Percentiles rank a stretch among this genome's conserved stretches.
Evolutionary conservation across 2,888 invertebrate genomes (phyloP).

Genomic region (Argyra leucocephala): DNA sequence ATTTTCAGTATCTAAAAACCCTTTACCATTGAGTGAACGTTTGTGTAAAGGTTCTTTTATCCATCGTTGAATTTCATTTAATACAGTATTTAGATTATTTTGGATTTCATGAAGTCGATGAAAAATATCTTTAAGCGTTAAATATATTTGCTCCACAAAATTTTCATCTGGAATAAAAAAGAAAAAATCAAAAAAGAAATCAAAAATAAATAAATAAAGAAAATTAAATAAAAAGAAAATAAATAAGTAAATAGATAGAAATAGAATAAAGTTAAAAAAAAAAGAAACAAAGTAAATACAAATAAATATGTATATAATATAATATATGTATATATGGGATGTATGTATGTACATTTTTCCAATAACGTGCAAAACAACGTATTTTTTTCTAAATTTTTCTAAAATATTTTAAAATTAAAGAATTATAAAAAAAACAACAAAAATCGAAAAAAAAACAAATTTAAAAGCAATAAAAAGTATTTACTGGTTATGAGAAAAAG

Average conservation of each 20-base stretch:
- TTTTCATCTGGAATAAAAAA: slow-evolving; percentile 26
- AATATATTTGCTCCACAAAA: slow-evolving; percentile 31
- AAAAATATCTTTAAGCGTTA: slow-evolving; percentile 29
- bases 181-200: not conserved
- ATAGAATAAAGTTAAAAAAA: not conserved
- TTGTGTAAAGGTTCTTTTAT: slow-evolving; percentile 64
- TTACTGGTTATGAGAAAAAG: too few relatives aligned
- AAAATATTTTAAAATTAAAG: too few relatives aligned
- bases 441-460: too few relatives aligned
- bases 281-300: not conserved
- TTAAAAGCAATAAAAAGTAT: too few relatives aligned
- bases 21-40: slow-evolving; percentile 48
- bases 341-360: too few relatives aligned
- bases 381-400: too few relatives aligned
- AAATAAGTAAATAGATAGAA: not conserved
- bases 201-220: not conserved
- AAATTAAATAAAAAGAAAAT: not conserved
- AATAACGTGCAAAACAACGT: too few relatives aligned
- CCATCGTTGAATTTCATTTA: slow-evolving; percentile 58
- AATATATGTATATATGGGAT: too few relatives aligned
- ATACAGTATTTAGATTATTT: slow-evolving; percentile 52
- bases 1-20: slow-evolving; percentile 34
- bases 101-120: slow-evolving; percentile 43
- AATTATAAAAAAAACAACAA: too few relatives aligned
- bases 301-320: too few relatives aligned